Evolutionary conservation across 2,797 vertebrate genomes (phyloP), one percentile per base, ranked within the genome.

Genomic region (Vireo griseus): DNA sequence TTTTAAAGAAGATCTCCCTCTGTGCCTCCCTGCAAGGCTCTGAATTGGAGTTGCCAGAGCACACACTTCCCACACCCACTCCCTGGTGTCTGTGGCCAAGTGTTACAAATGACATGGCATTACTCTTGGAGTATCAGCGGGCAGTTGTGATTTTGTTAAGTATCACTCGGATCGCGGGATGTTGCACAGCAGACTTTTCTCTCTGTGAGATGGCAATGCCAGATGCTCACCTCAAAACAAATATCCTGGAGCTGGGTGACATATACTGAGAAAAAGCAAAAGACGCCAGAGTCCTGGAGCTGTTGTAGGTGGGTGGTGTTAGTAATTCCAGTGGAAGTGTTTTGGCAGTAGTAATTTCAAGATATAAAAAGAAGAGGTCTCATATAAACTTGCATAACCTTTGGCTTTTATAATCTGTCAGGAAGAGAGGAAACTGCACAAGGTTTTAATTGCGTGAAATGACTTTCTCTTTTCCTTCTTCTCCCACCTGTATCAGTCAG

Each of bases 311-410:
- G 54, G 47, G 52, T 83, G 65, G 75, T 77, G 62, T 45, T 85
- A 67, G 55, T 48, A 69, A 79, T 85, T 87, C 51, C 58, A 55
- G 55, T 29, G 20, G 16, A 44, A 66, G 48, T 52, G 29, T 89
- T 87, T 72, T 35, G 57, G 44, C 80, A 67, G 63, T 48, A 73
- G 84, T 52, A 51, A 57, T 73, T 92, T 75, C 7, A 40, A 88
- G 78, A 55, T 84, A 72, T 22, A 59, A 55, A 85, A 86, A 72
- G 35, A 79, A 75, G 62, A 61, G 31, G 22, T 59, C 39, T 67
- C 13, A 7, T 14, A 26, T 47, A 80, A 88, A 71, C 52, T 86
- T 44, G 47, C 17, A 15, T n/a, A 76, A 81, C 35, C 40, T 73
- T 86, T 90, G 52, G 17, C 33, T 76, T 81, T 73, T 79, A 8